These are phyloP conservation scores for Oxyteleia sp. DNA, from an alignment of 2,888 invertebrate species.

Conservation along the genomic window DNA sequence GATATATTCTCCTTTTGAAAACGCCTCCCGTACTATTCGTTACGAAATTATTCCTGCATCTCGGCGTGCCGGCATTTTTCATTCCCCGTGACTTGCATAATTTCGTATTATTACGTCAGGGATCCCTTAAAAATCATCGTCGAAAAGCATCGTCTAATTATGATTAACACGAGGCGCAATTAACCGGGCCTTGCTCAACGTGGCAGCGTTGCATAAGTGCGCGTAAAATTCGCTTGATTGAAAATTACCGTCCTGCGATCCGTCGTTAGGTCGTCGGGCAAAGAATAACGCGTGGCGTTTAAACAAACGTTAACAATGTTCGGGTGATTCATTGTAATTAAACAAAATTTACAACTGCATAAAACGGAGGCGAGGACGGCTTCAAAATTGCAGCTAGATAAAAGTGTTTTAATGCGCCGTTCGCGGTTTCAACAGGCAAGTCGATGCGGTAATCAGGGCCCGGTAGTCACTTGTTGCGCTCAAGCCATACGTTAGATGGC, in stretches of 20 bases:
- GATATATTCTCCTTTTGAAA: constrained; percentile 62
- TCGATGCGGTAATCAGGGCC: constrained; percentile 41
- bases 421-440: constrained; percentile 36
- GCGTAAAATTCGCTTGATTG: constrained; percentile 61
- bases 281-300: constrained; percentile 34
- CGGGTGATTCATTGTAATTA: constrained; percentile 55
- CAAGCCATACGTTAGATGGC: constrained; percentile 31
- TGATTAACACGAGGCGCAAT: constrained; percentile 33
- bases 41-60: constrained; percentile 63
- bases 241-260: constrained; percentile 60
- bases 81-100: constrained; percentile 55
- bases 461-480: constrained; percentile 60
- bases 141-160: constrained; percentile 5
- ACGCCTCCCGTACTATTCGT: constrained; percentile 54
- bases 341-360: constrained; percentile 53
- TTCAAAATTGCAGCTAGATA: constrained; percentile 42
- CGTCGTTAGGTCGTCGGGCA: constrained; percentile 32
- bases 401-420: constrained; percentile 47
- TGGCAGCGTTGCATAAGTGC: constrained; percentile 48
- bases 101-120: constrained; percentile 52
- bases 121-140: constrained; percentile 35
- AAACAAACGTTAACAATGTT: constrained; percentile 55
- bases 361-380: constrained; percentile 46
- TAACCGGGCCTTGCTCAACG: constrained; percentile 51
- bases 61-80: constrained; percentile 44